These are phyloP conservation scores for Phoxinus dragarum DNA, from an alignment of 2,797 vertebrate genomes.

Conservation along the genomic window DNA sequence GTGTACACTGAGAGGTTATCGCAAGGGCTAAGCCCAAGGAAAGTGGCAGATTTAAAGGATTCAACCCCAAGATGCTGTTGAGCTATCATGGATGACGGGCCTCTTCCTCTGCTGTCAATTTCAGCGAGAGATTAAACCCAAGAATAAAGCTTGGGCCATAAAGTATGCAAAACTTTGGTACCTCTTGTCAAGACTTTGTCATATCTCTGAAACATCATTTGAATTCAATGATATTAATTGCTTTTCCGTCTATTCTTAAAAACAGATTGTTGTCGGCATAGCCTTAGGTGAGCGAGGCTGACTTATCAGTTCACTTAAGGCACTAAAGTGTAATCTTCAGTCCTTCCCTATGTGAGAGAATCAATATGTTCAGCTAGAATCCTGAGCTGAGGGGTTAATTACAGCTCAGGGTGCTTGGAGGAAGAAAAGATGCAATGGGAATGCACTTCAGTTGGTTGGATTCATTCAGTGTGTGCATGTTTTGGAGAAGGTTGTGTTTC, in stretches of 20 bases:
- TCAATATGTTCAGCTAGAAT: constrained; percentile 50
- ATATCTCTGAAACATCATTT: constrained; percentile 28
- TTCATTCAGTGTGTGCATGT: background rate
- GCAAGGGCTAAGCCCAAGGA: constrained; percentile 50
- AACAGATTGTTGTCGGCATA: constrained; percentile 22
- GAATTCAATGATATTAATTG: constrained; percentile 5
- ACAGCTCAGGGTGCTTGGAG: constrained; percentile 47
- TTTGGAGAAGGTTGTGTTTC: background rate
- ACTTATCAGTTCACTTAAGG: constrained; percentile 50
- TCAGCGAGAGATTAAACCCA: constrained; percentile 78
- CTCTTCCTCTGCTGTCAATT: constrained; percentile 80
- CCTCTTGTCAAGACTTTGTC: constrained; percentile 16
- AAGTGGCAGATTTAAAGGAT: constrained; percentile 58
- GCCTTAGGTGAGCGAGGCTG: constrained; percentile 23
- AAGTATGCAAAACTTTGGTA: constrained; percentile 39
- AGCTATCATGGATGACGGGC: constrained; percentile 73
- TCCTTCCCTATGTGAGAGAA: constrained; percentile 38
- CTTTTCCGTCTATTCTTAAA: background rate
- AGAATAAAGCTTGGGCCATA: constrained; percentile 63
- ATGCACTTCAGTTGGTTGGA: background rate
- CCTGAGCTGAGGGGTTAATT: constrained; percentile 52
- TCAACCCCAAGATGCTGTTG: constrained; percentile 47
- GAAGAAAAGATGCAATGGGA: constrained; percentile 4
- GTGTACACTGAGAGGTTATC: constrained; percentile 43
- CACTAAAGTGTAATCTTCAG: constrained; percentile 49